These are phyloP conservation scores for Neuroscelio doddi DNA, from an alignment of 2,888 invertebrate genomes.

Conservation along the genomic window DNA sequence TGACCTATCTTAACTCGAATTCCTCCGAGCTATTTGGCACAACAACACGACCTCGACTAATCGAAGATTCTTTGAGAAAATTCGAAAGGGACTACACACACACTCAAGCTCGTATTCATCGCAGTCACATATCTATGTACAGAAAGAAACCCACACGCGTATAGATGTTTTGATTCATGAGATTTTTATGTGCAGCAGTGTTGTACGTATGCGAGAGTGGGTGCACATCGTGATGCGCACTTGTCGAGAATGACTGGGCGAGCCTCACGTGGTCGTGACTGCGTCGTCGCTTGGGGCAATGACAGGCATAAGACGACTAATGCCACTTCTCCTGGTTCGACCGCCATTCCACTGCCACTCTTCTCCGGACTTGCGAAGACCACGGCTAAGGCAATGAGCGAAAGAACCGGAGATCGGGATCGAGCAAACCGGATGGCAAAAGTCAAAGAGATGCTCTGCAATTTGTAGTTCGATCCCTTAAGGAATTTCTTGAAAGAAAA, in stretches of 20 bases:
- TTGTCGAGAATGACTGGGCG: constrained; percentile 53
- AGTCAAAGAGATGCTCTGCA: constrained; percentile 21
- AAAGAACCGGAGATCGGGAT: constrained; percentile 29
- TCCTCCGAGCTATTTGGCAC: constrained; percentile 21
- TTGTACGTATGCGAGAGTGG: constrained; percentile 10
- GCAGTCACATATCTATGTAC: not conserved
- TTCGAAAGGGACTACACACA: not conserved
- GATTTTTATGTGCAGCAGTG: constrained; percentile 12
- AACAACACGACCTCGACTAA: constrained; percentile 1
- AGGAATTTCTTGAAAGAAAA: constrained; percentile 26
- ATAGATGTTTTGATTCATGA: constrained; percentile 22
- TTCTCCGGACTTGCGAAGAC: constrained; percentile 25
- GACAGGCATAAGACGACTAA: constrained; percentile 52
- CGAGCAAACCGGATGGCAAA: constrained; percentile 29
- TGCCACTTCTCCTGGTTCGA: constrained; percentile 42
- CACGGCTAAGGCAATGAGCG: constrained; percentile 15
- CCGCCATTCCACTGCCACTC: constrained; percentile 45
- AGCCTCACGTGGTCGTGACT: constrained; percentile 59
- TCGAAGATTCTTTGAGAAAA: not conserved
- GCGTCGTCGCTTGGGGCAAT: constrained; percentile 56
- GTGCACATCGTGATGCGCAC: constrained; percentile 50
- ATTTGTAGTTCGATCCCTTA: constrained; percentile 26
- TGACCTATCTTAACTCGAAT: constrained; percentile 29
- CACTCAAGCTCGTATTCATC: not conserved
- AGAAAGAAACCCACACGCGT: constrained; percentile 1